These are phyloP conservation scores for Pseudochromis fuscus DNA, from an alignment of 2,797 vertebrate species.

Conservation along the genomic window DNA sequence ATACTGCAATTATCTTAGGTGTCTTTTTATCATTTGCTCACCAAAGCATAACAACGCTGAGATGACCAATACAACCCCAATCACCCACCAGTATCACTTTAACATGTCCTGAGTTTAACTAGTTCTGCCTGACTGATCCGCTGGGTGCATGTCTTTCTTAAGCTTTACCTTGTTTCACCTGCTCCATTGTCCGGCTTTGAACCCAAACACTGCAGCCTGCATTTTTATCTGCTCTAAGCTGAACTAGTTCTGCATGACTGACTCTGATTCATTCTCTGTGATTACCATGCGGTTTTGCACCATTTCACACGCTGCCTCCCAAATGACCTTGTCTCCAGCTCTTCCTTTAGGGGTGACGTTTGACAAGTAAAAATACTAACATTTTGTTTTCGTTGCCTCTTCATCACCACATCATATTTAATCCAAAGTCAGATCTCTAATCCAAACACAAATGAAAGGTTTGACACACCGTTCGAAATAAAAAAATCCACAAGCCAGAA, in stretches of 20 bases:
- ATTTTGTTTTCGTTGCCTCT: constrained; percentile 25
- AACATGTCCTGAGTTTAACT: constrained; percentile 18
- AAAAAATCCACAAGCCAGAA: constrained; percentile 1
- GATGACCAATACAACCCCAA: neutral
- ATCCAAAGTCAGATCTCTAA: constrained; percentile 17
- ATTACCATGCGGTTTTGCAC: constrained; percentile 68
- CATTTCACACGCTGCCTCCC: constrained; percentile 66
- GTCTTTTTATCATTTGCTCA: neutral
- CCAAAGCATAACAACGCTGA: neutral
- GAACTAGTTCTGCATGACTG: constrained; percentile 58
- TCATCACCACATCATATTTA: constrained; percentile 20
- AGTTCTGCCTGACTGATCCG: constrained; percentile 32
- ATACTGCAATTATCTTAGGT: neutral
- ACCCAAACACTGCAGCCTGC: constrained; percentile 39
- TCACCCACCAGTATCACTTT: constrained; percentile 4
- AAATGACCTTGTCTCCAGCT: constrained; percentile 65
- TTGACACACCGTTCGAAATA: constrained; percentile 1
- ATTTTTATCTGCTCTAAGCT: constrained; percentile 60
- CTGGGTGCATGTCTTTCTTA: constrained; percentile 37
- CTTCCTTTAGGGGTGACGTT: constrained; percentile 56
- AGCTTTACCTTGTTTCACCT: constrained; percentile 48
- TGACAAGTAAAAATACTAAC: constrained; percentile 57
- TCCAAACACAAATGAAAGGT: constrained; percentile 30
- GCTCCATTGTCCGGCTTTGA: constrained; percentile 51
- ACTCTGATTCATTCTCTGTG: constrained; percentile 68